phyloP scores from a whole-genome alignment of 2,888 invertebrate genomes.

The Eremobia ochroleuca region DNA sequence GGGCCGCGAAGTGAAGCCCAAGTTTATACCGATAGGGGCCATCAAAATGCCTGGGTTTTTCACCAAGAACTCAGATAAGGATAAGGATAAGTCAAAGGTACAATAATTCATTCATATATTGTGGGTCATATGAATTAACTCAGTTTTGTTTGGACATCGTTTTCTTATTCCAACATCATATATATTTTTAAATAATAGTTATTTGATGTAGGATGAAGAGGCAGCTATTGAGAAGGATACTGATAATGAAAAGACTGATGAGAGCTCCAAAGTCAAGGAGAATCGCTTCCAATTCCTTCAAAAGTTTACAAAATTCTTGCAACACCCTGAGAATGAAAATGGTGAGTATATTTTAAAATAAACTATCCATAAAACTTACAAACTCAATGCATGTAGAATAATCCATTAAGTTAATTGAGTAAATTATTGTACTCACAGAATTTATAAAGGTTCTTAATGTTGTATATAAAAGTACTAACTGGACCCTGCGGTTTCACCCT shows the following conservation, averaged over 20 bases:
- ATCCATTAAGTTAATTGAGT: not conserved
- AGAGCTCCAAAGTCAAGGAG: constrained; percentile 80
- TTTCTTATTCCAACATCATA: too few species aligned
- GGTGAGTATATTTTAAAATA: constrained; percentile 69
- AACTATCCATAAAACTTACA: not conserved
- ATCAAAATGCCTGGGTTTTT: constrained; percentile 97
- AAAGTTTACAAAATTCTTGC: constrained; percentile 84
- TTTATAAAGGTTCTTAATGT: not conserved
- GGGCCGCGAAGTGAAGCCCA: constrained; percentile 94
- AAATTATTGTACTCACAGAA: constrained; percentile 1
- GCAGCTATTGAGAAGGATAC: constrained; percentile 82
- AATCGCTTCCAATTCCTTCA: constrained; percentile 85
- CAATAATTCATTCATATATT: not conserved
- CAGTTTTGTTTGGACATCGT: not conserved
- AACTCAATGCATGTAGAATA: not conserved
- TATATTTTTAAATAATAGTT: not conserved
- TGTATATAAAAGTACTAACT: not conserved
- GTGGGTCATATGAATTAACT: too few species aligned
- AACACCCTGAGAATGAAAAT: constrained; percentile 80
- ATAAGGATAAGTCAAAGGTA: constrained; percentile 94
- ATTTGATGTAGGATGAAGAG: constrained; percentile 81
- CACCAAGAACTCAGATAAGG: constrained; percentile 94
- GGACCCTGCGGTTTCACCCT: too few species aligned
- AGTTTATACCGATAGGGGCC: constrained; percentile 96
- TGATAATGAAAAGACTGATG: constrained; percentile 84